Evolutionary conservation across 53 echinoderm and acorn worm genomes (phyloP), one percentile per base, ranked within the genome.

Genomic region (Arbacia lixula): DNA sequence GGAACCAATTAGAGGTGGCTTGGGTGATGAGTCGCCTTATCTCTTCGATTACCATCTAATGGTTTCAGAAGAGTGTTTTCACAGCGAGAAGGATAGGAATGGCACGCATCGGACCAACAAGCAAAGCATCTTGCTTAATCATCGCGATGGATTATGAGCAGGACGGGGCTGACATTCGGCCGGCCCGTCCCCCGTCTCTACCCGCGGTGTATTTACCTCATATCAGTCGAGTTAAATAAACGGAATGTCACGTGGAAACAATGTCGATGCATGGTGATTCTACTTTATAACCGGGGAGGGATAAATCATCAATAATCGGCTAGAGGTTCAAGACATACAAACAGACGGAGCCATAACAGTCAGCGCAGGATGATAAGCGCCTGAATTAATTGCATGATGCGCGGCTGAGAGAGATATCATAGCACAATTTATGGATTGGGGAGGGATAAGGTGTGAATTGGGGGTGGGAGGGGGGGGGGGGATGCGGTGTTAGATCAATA

Each of bases 271-370:
- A 8, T 31, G 58, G 36, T 34, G 49, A 24, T 57, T 77, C 38
- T 77, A 43, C n/a, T n/a, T n/a, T 57, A 77, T 43, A 33, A 49
- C 36, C 58, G 2, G 40, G 41, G 64, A 63, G 32, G 41, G 82
- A 81, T 81, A 63, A 81, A 81, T 81, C 82, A 81, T 81, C 63
- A 81, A 28, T 81, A 81, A 81, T 63, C 82, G 63, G 33, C 74
- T 52, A 6, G 42, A n/a, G 53, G 74, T 32, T 74, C 34, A 51
- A 74, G 9, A 29, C 34, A 74, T 74, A 74, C 51, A 51, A 51
- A 74, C 53, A 74, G 1, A 0, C 51, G 46, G 32, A 42, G 43
- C 69, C 69, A 69, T 69, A 69, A 69, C 69, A 69, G 69, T 69
- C 69, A 69, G 40, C 26, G 26, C 26, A 43, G 14, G 2, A 43